Conservation (phyloP, 2,888 invertebrate genomes). For the Gymnoscelis rufifasciata region DNA sequence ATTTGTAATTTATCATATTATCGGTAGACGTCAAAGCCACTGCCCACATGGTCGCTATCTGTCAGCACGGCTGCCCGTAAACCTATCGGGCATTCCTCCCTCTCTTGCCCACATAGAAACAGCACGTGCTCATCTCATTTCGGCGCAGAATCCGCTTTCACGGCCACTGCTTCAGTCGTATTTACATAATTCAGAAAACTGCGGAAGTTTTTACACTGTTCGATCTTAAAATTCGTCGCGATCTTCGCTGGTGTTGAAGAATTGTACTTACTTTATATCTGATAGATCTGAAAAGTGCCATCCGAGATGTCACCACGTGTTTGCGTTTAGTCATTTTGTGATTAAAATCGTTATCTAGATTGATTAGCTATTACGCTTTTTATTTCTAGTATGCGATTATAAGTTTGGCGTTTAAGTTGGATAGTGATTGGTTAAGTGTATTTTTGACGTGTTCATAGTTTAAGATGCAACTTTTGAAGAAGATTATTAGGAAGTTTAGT, state of each 20-base stretch:
- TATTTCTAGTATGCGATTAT: not conserved
- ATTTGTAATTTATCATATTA: too few relatives aligned
- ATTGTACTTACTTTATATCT: slow-evolving; percentile 26
- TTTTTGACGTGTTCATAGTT: slow-evolving; percentile 1
- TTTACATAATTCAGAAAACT: slow-evolving; percentile 22
- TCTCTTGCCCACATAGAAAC: slow-evolving; percentile 5
- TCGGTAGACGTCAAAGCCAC: too few relatives aligned
- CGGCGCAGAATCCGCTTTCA: slow-evolving; percentile 10
- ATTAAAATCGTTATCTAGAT: slow-evolving; percentile 10
- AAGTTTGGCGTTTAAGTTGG: not conserved
- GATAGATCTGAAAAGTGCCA: slow-evolving; percentile 38
- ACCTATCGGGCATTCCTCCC: too few relatives aligned
- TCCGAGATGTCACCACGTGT: slow-evolving; percentile 46
- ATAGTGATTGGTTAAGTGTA: not conserved
- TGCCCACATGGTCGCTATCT: too few relatives aligned
- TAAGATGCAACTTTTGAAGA: slow-evolving; percentile 30
- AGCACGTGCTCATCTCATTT: slow-evolving; percentile 10
- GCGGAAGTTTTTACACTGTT: slow-evolving; percentile 55
- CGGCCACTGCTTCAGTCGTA: slow-evolving; percentile 11
- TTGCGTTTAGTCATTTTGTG: slow-evolving; percentile 5
- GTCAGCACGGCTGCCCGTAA: too few relatives aligned
- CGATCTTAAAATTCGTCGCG: not conserved
- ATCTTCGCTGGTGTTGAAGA: too few relatives aligned
- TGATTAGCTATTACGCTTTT: not conserved
- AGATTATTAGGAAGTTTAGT: slow-evolving; percentile 29